Evolutionary conservation across 2,888 invertebrate genomes (phyloP), one percentile per base, ranked within the genome.

Genomic region (Polyommatus iphigenia): DNA sequence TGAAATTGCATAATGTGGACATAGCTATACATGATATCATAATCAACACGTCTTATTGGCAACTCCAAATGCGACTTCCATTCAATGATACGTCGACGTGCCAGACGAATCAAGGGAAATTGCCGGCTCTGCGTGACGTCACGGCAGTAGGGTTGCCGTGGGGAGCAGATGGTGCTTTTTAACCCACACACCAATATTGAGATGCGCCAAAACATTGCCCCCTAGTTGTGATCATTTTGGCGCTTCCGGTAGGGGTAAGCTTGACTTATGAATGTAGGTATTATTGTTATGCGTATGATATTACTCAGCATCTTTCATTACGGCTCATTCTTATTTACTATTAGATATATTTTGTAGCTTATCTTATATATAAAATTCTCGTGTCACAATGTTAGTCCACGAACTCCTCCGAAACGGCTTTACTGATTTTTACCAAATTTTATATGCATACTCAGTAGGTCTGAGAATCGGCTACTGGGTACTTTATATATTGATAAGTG

Each of bases 91-190:
- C 29, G 29, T 67, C 67, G 15, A 67, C 18, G 67, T 67, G 29
- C 15, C 67, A 67, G 67, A 29, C 67, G 18, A 29, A 67, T 29
- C 29, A 29, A 29, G 67, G 67, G 18, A 67, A 67, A 67, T 67
- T 67, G 32, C 67, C 18, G 29, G 15, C 29, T 62, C 62, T 67
- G 29, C 67, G 67, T 67, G 67, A 67, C 29, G 67, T 67, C 67
- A 67, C 29, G 32, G 10, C 18, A 32, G 15, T 29, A 24, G 29
- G 67, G 67, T 15, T 29, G 67, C 67, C 15, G 15, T 15, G 67
- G 67, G 67, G 67, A 67, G 29, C 67, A 67, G 67, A 29, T 67
- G 29, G 67, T 32, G 29, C 29, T 29, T 67, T 67, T 67, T 67
- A 67, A 67, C 29, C 67, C 32, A 67, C 29, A 32, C 67, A 67